Conservation (phyloP, 2,888 invertebrate species). For the Thymelicus acteon region DNA sequence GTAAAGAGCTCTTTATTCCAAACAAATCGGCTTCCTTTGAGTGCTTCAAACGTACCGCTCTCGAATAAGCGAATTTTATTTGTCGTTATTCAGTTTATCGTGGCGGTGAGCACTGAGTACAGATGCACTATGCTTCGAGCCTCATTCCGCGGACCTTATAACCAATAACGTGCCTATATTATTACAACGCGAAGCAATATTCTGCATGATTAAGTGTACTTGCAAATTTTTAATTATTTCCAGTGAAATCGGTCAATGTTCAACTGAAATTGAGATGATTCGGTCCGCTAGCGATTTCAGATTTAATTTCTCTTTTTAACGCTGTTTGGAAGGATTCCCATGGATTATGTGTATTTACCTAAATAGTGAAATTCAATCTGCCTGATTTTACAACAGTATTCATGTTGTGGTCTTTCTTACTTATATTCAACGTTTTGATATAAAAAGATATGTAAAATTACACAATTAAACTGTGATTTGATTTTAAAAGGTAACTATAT, state of each 20-base stretch:
- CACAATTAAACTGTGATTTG: no score
- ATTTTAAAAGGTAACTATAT: no score
- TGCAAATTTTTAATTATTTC: constrained; percentile 8
- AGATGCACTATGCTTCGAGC: constrained; percentile 47
- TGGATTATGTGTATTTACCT: no score
- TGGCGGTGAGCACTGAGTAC: constrained; percentile 45
- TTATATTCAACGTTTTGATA: no score
- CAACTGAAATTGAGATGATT: neutral
- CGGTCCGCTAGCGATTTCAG: neutral
- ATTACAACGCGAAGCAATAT: constrained; percentile 9
- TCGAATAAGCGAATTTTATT: constrained; percentile 70
- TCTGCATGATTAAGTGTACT: neutral
- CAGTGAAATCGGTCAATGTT: neutral
- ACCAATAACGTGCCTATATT: constrained; percentile 27
- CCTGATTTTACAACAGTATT: no score
- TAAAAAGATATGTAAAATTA: no score
- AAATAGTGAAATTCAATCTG: no score
- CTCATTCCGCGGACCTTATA: constrained; percentile 24
- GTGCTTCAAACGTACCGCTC: constrained; percentile 70
- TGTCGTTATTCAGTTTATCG: constrained; percentile 63
- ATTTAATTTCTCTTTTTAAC: neutral
- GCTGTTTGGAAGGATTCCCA: neutral
- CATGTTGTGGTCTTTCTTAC: no score
- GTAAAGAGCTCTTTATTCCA: constrained; percentile 81
- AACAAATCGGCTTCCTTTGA: constrained; percentile 83